These are phyloP conservation scores for Drosophila paranaensis DNA, from an alignment of 2,888 invertebrate species.

Conservation along the genomic window DNA sequence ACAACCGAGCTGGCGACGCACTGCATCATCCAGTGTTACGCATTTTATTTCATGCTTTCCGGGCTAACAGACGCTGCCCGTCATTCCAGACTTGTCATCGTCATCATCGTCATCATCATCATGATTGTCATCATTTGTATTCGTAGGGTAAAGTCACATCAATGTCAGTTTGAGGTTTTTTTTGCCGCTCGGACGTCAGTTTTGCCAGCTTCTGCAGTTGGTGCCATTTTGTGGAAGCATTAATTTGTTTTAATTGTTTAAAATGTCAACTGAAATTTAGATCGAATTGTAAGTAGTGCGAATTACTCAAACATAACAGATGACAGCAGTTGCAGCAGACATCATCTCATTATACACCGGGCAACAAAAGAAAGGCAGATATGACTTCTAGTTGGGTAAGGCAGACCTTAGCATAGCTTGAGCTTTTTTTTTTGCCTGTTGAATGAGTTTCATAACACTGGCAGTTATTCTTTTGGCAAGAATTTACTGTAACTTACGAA, in stretches of 20 bases:
- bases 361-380: neutral
- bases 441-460: neutral
- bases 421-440: neutral
- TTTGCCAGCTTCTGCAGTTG: conserved; percentile 10
- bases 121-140: neutral
- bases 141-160: conserved; percentile 44
- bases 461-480: neutral
- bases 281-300: conserved; percentile 43
- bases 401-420: too few relatives aligned
- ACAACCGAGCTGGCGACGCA: conserved; percentile 44
- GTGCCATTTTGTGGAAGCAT: conserved; percentile 41
- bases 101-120: conserved; percentile 5
- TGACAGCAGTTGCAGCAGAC: neutral
- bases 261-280: conserved; percentile 55
- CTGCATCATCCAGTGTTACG: conserved; percentile 50
- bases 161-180: conserved; percentile 40
- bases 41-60: conserved; percentile 68
- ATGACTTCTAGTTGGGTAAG: neutral
- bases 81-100: conserved; percentile 28
- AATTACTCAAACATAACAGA: conserved; percentile 25
- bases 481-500: too few relatives aligned
- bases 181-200: neutral
- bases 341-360: neutral
- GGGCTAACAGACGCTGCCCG: conserved; percentile 52
- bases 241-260: conserved; percentile 71